Conservation (phyloP, 2,888 invertebrate genomes). For the Tribolium freemani region DNA sequence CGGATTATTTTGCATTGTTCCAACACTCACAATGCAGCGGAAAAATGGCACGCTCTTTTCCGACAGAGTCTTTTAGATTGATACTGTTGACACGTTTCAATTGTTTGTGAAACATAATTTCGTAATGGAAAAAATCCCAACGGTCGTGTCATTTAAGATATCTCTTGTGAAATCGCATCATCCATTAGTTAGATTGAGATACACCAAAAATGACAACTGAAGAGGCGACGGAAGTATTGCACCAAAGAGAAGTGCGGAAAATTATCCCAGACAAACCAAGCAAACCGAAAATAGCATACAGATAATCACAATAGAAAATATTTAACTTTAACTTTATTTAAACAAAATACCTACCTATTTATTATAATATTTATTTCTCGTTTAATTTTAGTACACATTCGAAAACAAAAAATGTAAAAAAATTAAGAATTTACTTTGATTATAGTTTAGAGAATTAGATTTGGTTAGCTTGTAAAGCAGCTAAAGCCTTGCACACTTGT, state of each 20-base stretch:
- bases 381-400: no score
- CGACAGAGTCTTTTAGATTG: constrained; percentile 14
- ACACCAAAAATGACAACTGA: neutral
- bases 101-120: constrained; percentile 32
- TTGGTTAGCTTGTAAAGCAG: no score
- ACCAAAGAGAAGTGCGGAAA: neutral
- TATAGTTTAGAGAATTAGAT: no score
- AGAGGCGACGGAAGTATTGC: neutral
- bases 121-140: constrained; percentile 24
- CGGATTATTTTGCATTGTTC: constrained; percentile 50
- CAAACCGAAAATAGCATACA: no score
- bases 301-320: no score
- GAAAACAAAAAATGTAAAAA: no score
- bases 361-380: no score
- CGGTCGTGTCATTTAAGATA: constrained; percentile 13
- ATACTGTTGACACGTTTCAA: constrained; percentile 31
- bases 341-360: no score
- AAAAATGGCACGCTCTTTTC: constrained; percentile 14
- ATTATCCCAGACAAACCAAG: neutral
- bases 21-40: constrained; percentile 15
- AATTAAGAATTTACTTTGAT: no score
- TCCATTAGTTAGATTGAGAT: constrained; percentile 29
- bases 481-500: no score
- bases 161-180: constrained; percentile 21
- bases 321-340: no score